A percentile compares a stretch with the other conserved stretches of the same genome.
Evolutionary conservation across 2,113 vertebrate genomes (phyloP).

Genomic region (Anguilla japonica): DNA sequence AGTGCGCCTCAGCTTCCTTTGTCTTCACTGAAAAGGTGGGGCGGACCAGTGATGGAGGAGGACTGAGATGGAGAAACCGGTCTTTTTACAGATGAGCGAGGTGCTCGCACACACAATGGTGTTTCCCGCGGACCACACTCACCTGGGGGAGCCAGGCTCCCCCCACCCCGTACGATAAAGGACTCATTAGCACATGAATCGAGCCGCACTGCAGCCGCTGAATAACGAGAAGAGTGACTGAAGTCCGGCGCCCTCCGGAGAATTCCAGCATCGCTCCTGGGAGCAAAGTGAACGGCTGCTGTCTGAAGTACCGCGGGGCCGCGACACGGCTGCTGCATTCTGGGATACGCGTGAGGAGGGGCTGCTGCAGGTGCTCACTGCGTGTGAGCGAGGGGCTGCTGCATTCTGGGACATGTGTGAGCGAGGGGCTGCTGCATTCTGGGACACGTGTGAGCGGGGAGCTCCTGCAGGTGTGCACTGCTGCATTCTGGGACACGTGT

Average conservation of each 20-base stretch:
- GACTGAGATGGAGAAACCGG: not conserved
- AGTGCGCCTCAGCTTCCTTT: not conserved
- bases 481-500: no score
- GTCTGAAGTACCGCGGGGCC: not conserved
- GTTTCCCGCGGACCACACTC: not conserved
- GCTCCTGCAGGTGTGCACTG: no score
- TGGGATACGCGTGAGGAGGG: not conserved
- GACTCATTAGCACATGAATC: constrained; percentile 1
- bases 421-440: not conserved
- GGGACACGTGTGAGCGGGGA: not conserved
- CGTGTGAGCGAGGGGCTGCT: not conserved
- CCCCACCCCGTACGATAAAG: not conserved
- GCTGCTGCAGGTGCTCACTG: not conserved
- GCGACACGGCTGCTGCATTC: not conserved
- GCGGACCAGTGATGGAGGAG: not conserved
- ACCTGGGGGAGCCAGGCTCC: not conserved
- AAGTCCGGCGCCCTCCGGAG: not conserved
- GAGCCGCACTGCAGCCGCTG: not conserved
- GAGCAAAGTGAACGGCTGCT: constrained; percentile 7
- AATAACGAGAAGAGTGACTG: not conserved
- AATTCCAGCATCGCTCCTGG: not conserved
- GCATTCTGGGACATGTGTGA: not conserved
- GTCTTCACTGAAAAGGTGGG: not conserved
- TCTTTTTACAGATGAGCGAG: not conserved
- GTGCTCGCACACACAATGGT: not conserved